A percentile compares a stretch with the other conserved stretches of the same genome.
Conservation (phyloP, 2,113 vertebrate species). For the Saguinus midas region DNA sequence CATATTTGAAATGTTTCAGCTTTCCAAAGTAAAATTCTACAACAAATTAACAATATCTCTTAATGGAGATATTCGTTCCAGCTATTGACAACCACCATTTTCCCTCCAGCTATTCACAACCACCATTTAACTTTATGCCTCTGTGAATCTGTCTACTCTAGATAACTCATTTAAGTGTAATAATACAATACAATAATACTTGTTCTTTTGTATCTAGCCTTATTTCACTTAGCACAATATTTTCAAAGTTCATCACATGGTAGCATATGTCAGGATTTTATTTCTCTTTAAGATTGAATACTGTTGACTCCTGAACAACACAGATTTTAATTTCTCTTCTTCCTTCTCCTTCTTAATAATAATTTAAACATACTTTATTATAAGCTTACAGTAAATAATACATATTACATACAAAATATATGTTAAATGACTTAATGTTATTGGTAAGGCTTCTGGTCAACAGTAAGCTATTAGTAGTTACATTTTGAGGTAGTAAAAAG, state of each 20-base stretch:
- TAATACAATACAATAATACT: background rate
- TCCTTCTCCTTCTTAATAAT: too few relatives aligned
- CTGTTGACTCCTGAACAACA: too few relatives aligned
- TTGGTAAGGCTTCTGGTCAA: too few relatives aligned
- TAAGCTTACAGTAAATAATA: too few relatives aligned
- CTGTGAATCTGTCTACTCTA: background rate
- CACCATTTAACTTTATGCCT: background rate
- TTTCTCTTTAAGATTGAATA: background rate
- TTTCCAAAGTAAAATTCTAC: background rate
- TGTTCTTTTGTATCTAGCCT: background rate
- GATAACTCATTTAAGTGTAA: background rate
- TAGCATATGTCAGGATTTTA: background rate
- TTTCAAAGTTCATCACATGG: background rate
- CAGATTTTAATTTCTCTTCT: too few relatives aligned
- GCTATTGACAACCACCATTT: background rate
- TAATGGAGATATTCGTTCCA: background rate
- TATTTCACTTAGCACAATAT: background rate
- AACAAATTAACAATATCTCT: background rate
- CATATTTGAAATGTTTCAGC: background rate
- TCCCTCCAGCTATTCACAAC: background rate
- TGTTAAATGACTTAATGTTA: too few relatives aligned
- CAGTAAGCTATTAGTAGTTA: too few relatives aligned
- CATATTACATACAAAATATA: too few relatives aligned
- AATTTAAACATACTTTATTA: too few relatives aligned
- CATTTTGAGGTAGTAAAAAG: too few relatives aligned